These are phyloP conservation scores for Drosophila tanythrix DNA, from an alignment of 2,888 invertebrate genomes.

Conservation along the genomic window DNA sequence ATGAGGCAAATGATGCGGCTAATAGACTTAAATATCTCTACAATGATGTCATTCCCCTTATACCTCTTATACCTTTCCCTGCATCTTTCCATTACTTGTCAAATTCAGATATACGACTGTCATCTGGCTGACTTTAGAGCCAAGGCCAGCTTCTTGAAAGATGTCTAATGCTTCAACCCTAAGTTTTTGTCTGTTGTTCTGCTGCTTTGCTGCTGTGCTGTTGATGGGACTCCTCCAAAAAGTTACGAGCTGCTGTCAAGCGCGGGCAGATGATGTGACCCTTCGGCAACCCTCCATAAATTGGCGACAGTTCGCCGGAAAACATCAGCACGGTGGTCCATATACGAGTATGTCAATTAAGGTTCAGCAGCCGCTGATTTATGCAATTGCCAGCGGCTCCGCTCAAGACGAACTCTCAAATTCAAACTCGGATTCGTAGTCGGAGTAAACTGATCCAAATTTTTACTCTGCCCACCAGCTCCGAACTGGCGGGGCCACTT, in stretches of 20 bases:
- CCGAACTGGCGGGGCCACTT: constrained; percentile 55
- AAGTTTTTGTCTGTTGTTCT: not conserved
- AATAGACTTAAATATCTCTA: not conserved
- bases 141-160: not conserved
- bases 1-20: not conserved
- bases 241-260: constrained; percentile 74
- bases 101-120: constrained; percentile 9
- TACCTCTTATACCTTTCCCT: not conserved
- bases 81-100: not conserved
- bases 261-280: constrained; percentile 70
- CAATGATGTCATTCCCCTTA: not conserved
- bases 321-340: constrained; percentile 71
- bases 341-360: constrained; percentile 75
- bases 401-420: constrained; percentile 32
- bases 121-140: constrained; percentile 9
- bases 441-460: constrained; percentile 5
- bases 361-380: constrained; percentile 67
- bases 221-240: not conserved
- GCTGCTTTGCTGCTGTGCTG: not conserved
- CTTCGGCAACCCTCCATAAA: constrained; percentile 68
- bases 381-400: constrained; percentile 69
- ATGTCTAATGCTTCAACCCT: constrained; percentile 16
- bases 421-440: constrained; percentile 12
- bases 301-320: constrained; percentile 72
- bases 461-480: constrained; percentile 10